Evolutionary conservation across 2,888 invertebrate species (phyloP), one percentile per base, ranked within the genome.

Genomic region (Dasysyrphus tricinctus): DNA sequence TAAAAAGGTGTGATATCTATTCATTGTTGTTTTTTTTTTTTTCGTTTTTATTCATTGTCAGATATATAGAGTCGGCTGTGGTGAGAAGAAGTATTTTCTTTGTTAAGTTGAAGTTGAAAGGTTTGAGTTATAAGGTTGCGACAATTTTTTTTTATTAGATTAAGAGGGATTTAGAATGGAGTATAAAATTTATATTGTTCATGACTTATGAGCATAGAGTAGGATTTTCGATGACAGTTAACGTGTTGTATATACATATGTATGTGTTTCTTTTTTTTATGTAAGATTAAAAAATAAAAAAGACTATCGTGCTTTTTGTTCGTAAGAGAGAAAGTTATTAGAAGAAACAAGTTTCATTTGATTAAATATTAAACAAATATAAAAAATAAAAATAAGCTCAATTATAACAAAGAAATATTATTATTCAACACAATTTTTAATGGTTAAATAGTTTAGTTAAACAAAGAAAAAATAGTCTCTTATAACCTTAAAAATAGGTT

Each of bases 111-210:
- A 32, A n/a, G 19, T 59, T 61, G 49, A 49, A 47, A 56, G 37
- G 65, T 51, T 24, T 83, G 69, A 79, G 39, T 83, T 56, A 79
- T 69, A 9, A 29, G 65, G 49, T 79, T 83, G 69, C 61, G 74
- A 83, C 49, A 79, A 44, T 69, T 63, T 77, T 59, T 49, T 3
- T 73, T 1, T 69, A 11, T 7, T 51, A 34, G 42, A 16, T 73
- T 65, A 44, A 8, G 11, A 51, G 59, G 47, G 61, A 74, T 74
- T 78, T 78, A 11, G 32, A 11, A 34, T 3, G 44, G 1, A 47
- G 32, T 12, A n/a, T 4, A 47, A 47, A 65, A 47, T 14, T 34
- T 67, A 49, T 67, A 49, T 67, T 67, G 65, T 44, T 44, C 8
- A 44, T 49, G 19, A 19, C 19, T 49, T 19, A 19, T 49, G 3